Conservation (phyloP, 2,888 invertebrate genomes). For the Tipula confusa region DNA sequence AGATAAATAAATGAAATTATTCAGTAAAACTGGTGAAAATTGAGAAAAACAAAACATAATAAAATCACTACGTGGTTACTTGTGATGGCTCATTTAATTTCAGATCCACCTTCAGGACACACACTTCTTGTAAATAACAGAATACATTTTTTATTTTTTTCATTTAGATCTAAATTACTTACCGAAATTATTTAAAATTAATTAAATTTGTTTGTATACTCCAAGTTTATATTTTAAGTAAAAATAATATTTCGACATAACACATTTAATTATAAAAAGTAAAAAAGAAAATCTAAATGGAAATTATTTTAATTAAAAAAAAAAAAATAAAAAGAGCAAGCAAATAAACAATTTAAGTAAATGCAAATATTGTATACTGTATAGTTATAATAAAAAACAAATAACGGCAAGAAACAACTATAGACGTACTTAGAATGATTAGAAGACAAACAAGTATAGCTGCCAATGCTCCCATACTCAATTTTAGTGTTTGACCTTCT, state of each 20-base stretch:
- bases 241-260: background rate
- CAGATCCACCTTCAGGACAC: background rate
- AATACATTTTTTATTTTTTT: background rate
- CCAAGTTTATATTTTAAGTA: background rate
- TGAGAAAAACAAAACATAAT: background rate
- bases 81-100: background rate
- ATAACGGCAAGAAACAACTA: background rate
- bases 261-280: background rate
- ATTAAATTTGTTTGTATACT: background rate
- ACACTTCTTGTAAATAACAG: background rate
- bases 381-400: background rate
- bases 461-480: conserved; percentile 94
- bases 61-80: background rate
- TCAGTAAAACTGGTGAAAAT: background rate
- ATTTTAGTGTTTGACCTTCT: conserved; percentile 89
- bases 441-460: conserved; percentile 96
- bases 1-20: conserved; percentile 14
- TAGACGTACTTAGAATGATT: conserved; percentile 89
- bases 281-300: background rate
- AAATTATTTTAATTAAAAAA: background rate
- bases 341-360: background rate
- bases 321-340: background rate
- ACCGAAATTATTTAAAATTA: background rate
- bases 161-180: background rate
- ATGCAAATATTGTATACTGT: background rate